Conservation (phyloP, 2,113 vertebrate species). For the Cottus gobio region DNA sequence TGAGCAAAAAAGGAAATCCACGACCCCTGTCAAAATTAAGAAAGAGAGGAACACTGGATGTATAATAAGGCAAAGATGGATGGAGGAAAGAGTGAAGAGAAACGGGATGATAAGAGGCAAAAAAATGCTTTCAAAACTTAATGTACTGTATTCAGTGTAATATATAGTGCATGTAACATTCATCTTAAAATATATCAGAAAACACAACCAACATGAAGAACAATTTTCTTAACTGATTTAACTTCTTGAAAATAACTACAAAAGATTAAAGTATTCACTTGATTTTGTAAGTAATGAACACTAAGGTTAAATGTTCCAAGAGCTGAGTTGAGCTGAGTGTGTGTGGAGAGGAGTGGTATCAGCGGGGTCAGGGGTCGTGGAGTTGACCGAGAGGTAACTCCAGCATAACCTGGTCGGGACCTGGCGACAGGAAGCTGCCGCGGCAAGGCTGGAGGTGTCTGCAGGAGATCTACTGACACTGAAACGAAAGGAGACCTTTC, state of each 20-base stretch:
- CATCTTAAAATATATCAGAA: background rate
- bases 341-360: constrained; percentile 1
- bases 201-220: background rate
- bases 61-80: background rate
- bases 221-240: background rate
- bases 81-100: background rate
- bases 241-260: background rate
- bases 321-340: constrained; percentile 1
- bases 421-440: constrained; percentile 76
- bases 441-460: constrained; percentile 54
- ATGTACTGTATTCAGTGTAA: background rate
- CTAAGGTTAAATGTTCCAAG: background rate
- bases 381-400: constrained; percentile 63
- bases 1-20: background rate
- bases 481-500: constrained; percentile 63
- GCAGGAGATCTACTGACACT: constrained; percentile 71
- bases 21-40: background rate
- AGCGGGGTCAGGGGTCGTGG: constrained; percentile 48
- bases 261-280: background rate
- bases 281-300: background rate
- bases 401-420: constrained; percentile 61
- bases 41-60: background rate
- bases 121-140: background rate
- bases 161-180: background rate
- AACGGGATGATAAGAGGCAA: background rate